Conservation (phyloP, 1,140 invertebrate genomes). For the Thaumatotibia leucotreta region DNA sequence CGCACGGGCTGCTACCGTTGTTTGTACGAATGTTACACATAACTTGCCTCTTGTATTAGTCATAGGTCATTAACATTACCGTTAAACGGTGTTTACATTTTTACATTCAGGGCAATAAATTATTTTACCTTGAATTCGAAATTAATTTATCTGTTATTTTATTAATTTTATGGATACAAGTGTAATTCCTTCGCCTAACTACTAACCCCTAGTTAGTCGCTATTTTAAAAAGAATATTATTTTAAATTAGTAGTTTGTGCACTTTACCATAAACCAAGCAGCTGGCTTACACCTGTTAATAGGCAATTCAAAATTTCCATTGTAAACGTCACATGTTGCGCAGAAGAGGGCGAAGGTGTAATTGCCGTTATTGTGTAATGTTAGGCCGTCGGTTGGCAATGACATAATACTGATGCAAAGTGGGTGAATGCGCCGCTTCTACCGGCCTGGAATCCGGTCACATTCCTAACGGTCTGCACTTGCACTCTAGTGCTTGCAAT, state of each 20-base stretch:
- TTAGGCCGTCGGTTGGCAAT: slow-evolving; percentile 52
- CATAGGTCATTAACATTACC: slow-evolving; percentile 74
- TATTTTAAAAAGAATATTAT: neutral
- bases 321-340: neutral
- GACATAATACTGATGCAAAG: slow-evolving; percentile 58
- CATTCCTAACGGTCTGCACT: slow-evolving; percentile 64
- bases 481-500: slow-evolving; percentile 47
- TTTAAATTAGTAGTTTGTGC: neutral
- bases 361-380: slow-evolving; percentile 35
- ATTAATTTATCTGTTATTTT: neutral
- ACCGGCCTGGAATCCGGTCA: slow-evolving; percentile 59
- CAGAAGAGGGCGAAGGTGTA: neutral
- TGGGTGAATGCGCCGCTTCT: slow-evolving; percentile 42
- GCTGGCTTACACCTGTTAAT: neutral
- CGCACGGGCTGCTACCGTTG: slow-evolving; percentile 57
- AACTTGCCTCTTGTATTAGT: slow-evolving; percentile 67
- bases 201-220: neutral
- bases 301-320: neutral
- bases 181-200: neutral
- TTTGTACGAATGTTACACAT: slow-evolving; percentile 73
- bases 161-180: slow-evolving; percentile 2
- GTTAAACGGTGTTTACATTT: slow-evolving; percentile 64
- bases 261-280: neutral
- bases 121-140: slow-evolving; percentile 3
- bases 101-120: slow-evolving; percentile 19